Evolutionary conservation across 2,113 vertebrate genomes (phyloP), one percentile per base, ranked within the genome.

Genomic region (Acanthochromis polyacanthus): DNA sequence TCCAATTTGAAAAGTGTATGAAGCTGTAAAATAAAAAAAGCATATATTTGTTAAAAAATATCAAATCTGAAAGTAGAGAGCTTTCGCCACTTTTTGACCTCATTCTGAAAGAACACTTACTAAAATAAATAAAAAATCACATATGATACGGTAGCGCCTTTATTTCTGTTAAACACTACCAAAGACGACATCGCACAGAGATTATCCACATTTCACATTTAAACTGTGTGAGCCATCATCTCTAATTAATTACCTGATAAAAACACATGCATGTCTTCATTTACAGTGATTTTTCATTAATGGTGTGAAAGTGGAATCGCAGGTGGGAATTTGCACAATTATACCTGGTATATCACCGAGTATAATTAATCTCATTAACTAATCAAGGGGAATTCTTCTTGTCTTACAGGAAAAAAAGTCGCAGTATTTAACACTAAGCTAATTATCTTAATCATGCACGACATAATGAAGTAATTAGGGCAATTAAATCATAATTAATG

Each of bases 301-400:
- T 87, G 64, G 86, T 67, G 88, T 86, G 75, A 88, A 86, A 83
- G 86, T 81, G 80, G 80, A 89, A 91, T 92, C 91, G 80, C 93
- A 94, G 92, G 92, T 94, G 94, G 94, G 94, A 94, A 93, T 95
- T 93, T 93, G 93, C 82, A 91, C 92, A 94, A 93, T 93, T 94
- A 93, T 85, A 93, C 92, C 91, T 91, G 86, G 81, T 90, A 82
- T 89, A 92, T 87, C 63, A 81, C 65, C 50, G 70, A 86, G 84
- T 74, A 75, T 94, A 94, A 94, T 94, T 94, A 94, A 94, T 89
- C 86, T 91, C 25, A 94, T 94, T 94, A 94, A 89, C 82, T 91
- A 94, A 94, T 94, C 85, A 94, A 72, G 75, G 77, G 82, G 82
- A 89, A 78, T 90, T 85, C 78, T 78, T 81, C 66, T 53, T 66